These are phyloP conservation scores for Celastrina argiolus DNA, from an alignment of 2,888 invertebrate species.

Conservation along the genomic window DNA sequence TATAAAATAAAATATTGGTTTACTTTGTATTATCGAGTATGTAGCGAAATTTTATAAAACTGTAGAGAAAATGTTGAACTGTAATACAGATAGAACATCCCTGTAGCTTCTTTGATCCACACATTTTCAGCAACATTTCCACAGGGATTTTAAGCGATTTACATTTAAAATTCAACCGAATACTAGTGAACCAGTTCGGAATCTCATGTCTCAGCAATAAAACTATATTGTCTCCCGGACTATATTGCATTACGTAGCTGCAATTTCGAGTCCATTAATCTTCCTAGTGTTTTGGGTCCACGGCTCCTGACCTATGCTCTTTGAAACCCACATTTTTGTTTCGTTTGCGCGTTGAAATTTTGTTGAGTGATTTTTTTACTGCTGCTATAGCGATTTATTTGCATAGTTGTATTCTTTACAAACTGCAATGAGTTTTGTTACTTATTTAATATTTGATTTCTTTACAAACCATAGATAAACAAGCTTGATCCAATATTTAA, in stretches of 20 bases:
- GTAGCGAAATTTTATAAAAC: background rate
- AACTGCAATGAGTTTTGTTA: background rate
- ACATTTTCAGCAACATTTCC: background rate
- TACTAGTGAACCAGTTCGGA: conserved; percentile 45
- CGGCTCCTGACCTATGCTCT: conserved; percentile 41
- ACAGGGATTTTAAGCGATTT: conserved; percentile 17
- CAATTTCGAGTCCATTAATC: conserved; percentile 74
- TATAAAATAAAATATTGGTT: no score
- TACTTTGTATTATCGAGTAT: no score
- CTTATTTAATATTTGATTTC: background rate
- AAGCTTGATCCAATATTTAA: background rate
- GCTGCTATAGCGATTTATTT: background rate
- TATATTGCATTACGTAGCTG: conserved; percentile 68
- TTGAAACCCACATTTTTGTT: conserved; percentile 28
- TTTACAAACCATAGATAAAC: background rate
- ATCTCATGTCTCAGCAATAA: conserved; percentile 54
- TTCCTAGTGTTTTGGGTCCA: conserved; percentile 57
- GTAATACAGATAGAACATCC: background rate
- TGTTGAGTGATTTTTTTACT: conserved; percentile 30
- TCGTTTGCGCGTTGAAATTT: background rate
- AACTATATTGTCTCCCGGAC: conserved; percentile 52
- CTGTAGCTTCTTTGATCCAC: background rate
- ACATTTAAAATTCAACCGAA: conserved; percentile 44
- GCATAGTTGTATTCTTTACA: background rate
- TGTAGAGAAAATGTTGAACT: background rate